phyloP scores from a whole-genome alignment of 2,888 invertebrate genomes.

The Agriopis marginaria region DNA sequence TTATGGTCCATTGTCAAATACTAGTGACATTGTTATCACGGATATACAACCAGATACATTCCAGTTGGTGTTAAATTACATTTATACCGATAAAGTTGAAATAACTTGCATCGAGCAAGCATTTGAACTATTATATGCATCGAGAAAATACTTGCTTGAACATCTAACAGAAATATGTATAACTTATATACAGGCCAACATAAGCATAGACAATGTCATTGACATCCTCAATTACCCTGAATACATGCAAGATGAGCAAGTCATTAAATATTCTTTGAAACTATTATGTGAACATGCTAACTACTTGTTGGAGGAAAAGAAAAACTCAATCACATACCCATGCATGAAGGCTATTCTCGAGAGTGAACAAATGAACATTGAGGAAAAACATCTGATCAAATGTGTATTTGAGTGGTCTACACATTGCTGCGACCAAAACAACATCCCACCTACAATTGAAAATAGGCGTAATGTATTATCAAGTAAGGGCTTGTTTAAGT shows the following conservation, averaged over 20 bases:
- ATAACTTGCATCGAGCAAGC: conserved; percentile 86
- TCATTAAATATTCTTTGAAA: conserved; percentile 82
- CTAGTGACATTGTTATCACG: conserved; percentile 80
- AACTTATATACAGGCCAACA: conserved; percentile 82
- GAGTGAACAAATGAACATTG: conserved; percentile 80
- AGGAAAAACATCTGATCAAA: conserved; percentile 83
- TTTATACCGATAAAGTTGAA: conserved; percentile 87
- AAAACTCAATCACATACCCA: conserved; percentile 75
- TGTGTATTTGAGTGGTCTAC: conserved; percentile 85
- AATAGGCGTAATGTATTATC: conserved; percentile 76
- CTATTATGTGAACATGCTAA: conserved; percentile 85
- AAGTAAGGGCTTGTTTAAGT: conserved; percentile 73
- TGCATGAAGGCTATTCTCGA: conserved; percentile 83
- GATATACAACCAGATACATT: conserved; percentile 88
- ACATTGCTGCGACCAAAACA: conserved; percentile 79
- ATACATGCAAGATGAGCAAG: conserved; percentile 83
- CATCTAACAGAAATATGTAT: conserved; percentile 82
- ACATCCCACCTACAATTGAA: conserved; percentile 67
- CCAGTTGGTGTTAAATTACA: conserved; percentile 86
- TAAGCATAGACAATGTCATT: conserved; percentile 86
- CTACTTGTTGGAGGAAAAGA: conserved; percentile 82
- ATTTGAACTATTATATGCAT: conserved; percentile 88
- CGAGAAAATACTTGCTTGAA: conserved; percentile 88
- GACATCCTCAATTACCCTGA: conserved; percentile 87
- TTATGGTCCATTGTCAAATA: conserved; percentile 86